These are phyloP conservation scores for Pipra filicauda DNA, from an alignment of 2,113 vertebrate species.

Conservation along the genomic window DNA sequence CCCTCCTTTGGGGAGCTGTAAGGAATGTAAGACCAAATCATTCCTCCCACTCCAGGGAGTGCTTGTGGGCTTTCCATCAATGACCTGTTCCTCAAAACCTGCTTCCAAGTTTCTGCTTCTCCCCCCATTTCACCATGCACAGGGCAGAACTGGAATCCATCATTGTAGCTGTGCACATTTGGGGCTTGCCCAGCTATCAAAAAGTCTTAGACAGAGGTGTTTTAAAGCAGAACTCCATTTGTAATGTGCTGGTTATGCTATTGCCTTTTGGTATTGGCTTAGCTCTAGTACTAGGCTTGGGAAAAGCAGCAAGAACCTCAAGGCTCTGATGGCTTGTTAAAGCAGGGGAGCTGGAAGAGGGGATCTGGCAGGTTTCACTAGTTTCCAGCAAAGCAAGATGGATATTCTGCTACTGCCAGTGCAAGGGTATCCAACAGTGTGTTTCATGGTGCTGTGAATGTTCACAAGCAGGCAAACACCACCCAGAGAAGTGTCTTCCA, in stretches of 20 bases:
- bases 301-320: not conserved
- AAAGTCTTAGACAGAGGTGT: not conserved
- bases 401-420: not conserved
- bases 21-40: not conserved
- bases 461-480: rapidly evolving
- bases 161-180: rapidly evolving
- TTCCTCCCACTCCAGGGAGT: not conserved
- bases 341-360: not conserved
- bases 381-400: not conserved
- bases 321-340: not conserved
- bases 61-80: not conserved
- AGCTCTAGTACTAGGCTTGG: not conserved
- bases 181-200: not conserved
- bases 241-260: not conserved
- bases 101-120: not conserved
- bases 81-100: not conserved
- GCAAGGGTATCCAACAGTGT: not conserved
- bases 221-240: not conserved
- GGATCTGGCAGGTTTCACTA: not conserved
- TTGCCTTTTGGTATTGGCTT: not conserved
- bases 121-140: rapidly evolving
- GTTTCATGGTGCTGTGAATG: rapidly evolving
- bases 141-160: not conserved
- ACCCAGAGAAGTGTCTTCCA: rapidly evolving
- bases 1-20: not conserved